These are phyloP conservation scores for Tokudaia muenninki DNA, from an alignment of 2,797 vertebrate genomes.

Conservation along the genomic window DNA sequence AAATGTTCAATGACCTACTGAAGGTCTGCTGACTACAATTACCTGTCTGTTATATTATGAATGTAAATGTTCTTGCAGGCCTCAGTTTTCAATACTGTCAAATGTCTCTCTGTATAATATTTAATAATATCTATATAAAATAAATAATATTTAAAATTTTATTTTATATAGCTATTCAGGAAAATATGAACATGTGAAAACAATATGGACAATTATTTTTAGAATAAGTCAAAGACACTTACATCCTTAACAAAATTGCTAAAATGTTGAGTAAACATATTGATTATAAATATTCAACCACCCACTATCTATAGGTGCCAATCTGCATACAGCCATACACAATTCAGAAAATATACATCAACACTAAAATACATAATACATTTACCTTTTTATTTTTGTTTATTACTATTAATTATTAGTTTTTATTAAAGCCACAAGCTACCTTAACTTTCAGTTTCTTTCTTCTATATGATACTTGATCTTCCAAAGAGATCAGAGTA, in stretches of 20 bases:
- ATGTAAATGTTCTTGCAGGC: background rate
- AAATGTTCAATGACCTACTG: background rate
- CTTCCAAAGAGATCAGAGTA: background rate
- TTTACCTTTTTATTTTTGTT: background rate
- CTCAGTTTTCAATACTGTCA: conserved; percentile 41
- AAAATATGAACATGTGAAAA: conserved; percentile 30
- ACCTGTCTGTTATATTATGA: background rate
- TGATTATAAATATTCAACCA: conserved; percentile 70
- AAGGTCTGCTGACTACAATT: background rate
- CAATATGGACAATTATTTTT: conserved; percentile 38
- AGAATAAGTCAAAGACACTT: conserved; percentile 48
- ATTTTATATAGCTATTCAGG: conserved; percentile 21
- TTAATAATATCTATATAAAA: background rate
- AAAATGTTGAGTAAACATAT: conserved; percentile 75
- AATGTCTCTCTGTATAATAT: background rate
- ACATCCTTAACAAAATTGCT: conserved; percentile 49
- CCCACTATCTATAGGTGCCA: conserved; percentile 66
- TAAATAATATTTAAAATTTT: conserved; percentile 18
- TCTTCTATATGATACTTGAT: background rate
- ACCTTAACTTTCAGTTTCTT: background rate
- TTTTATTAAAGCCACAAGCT: conserved; percentile 27
- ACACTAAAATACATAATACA: conserved; percentile 51
- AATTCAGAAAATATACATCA: conserved; percentile 40
- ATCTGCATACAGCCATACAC: conserved; percentile 49
- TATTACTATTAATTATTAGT: background rate